Base-by-base conservation (phyloP, 2,113 vertebrate species). In the Onychostoma macrolepis region DNA sequence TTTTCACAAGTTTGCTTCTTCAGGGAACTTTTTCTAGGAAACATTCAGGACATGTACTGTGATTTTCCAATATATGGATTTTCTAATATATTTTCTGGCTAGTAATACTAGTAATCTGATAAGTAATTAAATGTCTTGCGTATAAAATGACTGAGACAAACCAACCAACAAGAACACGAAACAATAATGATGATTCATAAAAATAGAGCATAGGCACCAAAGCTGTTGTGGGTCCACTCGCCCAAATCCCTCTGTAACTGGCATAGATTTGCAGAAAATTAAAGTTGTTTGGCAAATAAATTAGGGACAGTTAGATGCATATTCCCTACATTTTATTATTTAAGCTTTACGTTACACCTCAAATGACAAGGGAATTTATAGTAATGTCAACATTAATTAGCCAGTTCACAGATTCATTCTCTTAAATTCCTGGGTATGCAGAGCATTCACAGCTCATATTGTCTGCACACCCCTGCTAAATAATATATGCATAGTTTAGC, bases 401-500 rank as follows among this genome's bases (percentile, higher is more conserved):
- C 21, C 56, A 61, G 56, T 61, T n/a, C 56, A n/a, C 56, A n/a
- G 6, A 56, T 24, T 58, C 2, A 58, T 58, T 58, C 6, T 58
- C 53, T 58, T 24, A 58, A 53, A 53, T 58, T 0, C 53, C 24
- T 58, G 53, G 21, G 53, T 58, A 58, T 24, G 53, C 53, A 58
- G 21, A 24, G 53, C 53, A 58, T 8, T 58, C 53, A 58, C 53
- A 58, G 53, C 7, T 58, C 21, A 58, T 58, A 58, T 58, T 24
- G 21, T 24, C 21, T 58, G 56, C 56, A n/a, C 56, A n/a, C 21
- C 24, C 56, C 21, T 61, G 24, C 8, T 61, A 61, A n/a, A 61
- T n/a, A 61, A 67, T 69, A 48, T 48, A 45, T 77, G 43, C 15
- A 78, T 78, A 53, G 45, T 53, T 53, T 53, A 78, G 48, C 15